Percentiles rank a stretch among this genome's conserved stretches.
These are phyloP conservation scores for Erythrolamprus reginae DNA, from an alignment of 2,113 vertebrate species.

Conservation along the genomic window DNA sequence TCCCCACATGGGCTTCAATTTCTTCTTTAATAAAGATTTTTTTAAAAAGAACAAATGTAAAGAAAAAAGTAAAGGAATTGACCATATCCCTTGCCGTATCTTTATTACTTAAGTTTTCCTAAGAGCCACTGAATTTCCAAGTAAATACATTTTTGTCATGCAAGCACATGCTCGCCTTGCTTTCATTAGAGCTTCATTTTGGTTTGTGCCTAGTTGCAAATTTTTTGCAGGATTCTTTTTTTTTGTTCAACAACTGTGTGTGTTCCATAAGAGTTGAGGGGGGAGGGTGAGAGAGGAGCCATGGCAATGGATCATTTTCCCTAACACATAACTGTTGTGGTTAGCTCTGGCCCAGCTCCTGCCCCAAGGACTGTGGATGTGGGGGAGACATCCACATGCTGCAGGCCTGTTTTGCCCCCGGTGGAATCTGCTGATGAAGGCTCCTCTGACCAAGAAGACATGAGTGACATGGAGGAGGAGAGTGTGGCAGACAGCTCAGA, in stretches of 20 bases:
- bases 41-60: not conserved
- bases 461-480: no score
- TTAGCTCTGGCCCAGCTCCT: no score
- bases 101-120: not conserved
- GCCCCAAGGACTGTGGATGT: no score
- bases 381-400: no score
- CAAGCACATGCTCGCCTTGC: not conserved
- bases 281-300: not conserved
- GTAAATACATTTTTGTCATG: not conserved
- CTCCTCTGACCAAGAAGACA: no score
- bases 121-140: not conserved
- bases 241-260: not conserved
- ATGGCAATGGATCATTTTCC: not conserved
- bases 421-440: no score
- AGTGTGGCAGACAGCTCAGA: no score
- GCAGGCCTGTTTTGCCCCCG: no score
- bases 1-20: not conserved
- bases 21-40: not conserved
- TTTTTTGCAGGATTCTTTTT: not conserved
- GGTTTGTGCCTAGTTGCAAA: not conserved
- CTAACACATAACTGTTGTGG: not conserved
- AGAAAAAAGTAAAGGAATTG: not conserved
- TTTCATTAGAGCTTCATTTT: not conserved
- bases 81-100: not conserved
- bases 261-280: not conserved